These are phyloP conservation scores for Chionomys nivalis DNA, from an alignment of 2,113 vertebrate genomes.

Conservation along the genomic window DNA sequence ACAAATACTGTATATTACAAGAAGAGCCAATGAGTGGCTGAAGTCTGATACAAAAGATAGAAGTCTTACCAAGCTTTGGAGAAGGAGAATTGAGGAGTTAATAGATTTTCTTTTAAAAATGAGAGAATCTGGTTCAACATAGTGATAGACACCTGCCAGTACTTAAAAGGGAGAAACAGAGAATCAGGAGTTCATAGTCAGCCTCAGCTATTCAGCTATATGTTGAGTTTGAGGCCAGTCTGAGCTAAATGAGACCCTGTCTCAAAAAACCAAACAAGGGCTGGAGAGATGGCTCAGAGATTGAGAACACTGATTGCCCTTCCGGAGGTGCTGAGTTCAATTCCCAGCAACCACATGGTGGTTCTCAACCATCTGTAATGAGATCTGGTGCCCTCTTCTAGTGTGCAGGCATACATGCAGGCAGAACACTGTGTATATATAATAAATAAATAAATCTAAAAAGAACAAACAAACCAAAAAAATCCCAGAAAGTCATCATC, in stretches of 20 bases:
- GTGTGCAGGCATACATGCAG: too few relatives aligned
- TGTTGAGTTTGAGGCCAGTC: not conserved
- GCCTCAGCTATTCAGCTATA: not conserved
- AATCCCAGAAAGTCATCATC: not conserved
- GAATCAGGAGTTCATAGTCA: not conserved
- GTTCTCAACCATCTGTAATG: too few relatives aligned
- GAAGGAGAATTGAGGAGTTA: not conserved
- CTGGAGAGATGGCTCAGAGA: too few relatives aligned
- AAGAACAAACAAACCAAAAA: too few relatives aligned
- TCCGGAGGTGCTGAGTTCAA: too few relatives aligned
- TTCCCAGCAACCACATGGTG: too few relatives aligned
- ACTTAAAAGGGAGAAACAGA: not conserved
- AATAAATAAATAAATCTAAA: too few relatives aligned
- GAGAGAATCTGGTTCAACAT: not conserved
- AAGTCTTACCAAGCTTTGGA: not conserved
- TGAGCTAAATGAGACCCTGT: not conserved
- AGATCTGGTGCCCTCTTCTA: too few relatives aligned
- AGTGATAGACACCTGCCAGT: not conserved
- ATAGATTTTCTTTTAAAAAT: not conserved
- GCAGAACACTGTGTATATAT: too few relatives aligned
- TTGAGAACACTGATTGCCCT: too few relatives aligned
- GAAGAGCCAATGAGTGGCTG: not conserved
- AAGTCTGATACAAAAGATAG: not conserved
- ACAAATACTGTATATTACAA: not conserved
- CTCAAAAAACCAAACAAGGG: not conserved